Evolutionary conservation across 1,140 invertebrate genomes (phyloP).

Genomic region (Drosophila nebulosa): DNA sequence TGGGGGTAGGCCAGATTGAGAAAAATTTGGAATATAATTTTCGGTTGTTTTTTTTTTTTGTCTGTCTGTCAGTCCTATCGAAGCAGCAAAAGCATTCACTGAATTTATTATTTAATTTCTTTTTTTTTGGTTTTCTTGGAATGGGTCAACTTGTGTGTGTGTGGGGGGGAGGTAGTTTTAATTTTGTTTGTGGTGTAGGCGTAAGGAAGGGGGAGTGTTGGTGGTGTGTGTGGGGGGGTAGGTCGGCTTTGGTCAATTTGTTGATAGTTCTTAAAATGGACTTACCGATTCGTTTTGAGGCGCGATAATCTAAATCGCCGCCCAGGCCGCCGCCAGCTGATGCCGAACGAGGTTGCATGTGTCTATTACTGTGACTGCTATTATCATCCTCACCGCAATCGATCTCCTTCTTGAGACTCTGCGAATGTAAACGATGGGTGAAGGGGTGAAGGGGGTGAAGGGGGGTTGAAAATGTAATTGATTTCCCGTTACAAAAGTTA

Average conservation of each 20-base stretch:
- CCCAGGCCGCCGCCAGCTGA: slow-evolving; percentile 87
- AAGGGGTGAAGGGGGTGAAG: neutral
- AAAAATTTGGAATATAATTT: slow-evolving; percentile 11
- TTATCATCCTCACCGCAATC: slow-evolving; percentile 89
- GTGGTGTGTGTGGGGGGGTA: neutral
- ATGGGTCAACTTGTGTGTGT: too few relatives aligned
- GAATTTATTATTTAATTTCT: slow-evolving; percentile 24
- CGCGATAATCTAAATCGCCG: slow-evolving; percentile 89
- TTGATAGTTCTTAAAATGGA: slow-evolving; percentile 54
- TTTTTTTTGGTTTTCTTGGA: neutral
- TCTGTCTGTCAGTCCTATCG: slow-evolving; percentile 52
- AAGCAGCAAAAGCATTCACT: slow-evolving; percentile 77
- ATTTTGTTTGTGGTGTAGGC: slow-evolving; percentile 1
- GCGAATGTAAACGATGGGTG: too few relatives aligned
- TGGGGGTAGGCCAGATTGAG: too few relatives aligned
- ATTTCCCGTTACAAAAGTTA: too few relatives aligned
- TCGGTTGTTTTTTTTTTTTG: neutral
- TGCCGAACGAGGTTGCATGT: slow-evolving; percentile 82
- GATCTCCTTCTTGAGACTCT: slow-evolving; percentile 94
- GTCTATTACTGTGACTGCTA: slow-evolving; percentile 81
- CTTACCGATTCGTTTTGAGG: slow-evolving; percentile 92
- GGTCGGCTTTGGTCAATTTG: neutral
- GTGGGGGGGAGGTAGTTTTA: neutral
- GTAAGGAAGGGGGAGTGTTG: neutral
- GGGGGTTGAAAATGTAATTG: too few relatives aligned